Percentiles rank a stretch among this genome's conserved stretches.
These are phyloP conservation scores for Anoplopoma fimbria DNA, from an alignment of 2,113 vertebrate species.

Conservation along the genomic window DNA sequence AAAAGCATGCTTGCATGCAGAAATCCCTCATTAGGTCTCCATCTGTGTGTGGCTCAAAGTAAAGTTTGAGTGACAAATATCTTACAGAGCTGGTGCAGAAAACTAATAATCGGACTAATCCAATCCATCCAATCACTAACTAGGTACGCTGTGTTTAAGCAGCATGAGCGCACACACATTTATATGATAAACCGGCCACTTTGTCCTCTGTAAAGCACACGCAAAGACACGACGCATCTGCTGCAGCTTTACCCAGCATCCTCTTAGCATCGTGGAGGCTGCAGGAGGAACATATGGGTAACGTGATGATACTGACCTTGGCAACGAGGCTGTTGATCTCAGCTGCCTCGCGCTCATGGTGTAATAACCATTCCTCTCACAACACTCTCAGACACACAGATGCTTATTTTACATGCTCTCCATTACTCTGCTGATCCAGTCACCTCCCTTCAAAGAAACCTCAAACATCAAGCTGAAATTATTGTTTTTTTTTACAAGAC, in stretches of 20 bases:
- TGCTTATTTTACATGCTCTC: slow-evolving; percentile 52
- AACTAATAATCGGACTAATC: slow-evolving; percentile 31
- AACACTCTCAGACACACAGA: slow-evolving; percentile 33
- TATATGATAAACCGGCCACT: not conserved
- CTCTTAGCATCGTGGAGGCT: not conserved
- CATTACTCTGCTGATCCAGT: slow-evolving; percentile 37
- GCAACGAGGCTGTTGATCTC: slow-evolving; percentile 28
- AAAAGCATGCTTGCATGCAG: slow-evolving; percentile 9
- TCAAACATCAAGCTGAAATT: slow-evolving; percentile 24
- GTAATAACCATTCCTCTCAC: slow-evolving; percentile 60
- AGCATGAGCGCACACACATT: not conserved
- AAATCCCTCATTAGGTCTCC: slow-evolving; percentile 35
- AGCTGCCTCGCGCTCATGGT: slow-evolving; percentile 19
- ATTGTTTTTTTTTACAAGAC: slow-evolving; percentile 11
- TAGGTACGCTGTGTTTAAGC: not conserved
- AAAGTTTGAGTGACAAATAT: slow-evolving; percentile 9
- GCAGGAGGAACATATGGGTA: slow-evolving; percentile 27
- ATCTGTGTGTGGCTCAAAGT: slow-evolving; percentile 31
- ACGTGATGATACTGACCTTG: slow-evolving; percentile 45
- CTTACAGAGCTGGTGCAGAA: not conserved
- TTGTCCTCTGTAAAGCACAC: slow-evolving; percentile 13
- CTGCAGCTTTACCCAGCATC: slow-evolving; percentile 20
- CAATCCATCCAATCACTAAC: slow-evolving; percentile 7
- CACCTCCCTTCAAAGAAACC: slow-evolving; percentile 27
- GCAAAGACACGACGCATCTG: slow-evolving; percentile 1